Evolutionary conservation across 2,797 vertebrate genomes (phyloP).

Genomic region (Rhinichthys osculus): DNA sequence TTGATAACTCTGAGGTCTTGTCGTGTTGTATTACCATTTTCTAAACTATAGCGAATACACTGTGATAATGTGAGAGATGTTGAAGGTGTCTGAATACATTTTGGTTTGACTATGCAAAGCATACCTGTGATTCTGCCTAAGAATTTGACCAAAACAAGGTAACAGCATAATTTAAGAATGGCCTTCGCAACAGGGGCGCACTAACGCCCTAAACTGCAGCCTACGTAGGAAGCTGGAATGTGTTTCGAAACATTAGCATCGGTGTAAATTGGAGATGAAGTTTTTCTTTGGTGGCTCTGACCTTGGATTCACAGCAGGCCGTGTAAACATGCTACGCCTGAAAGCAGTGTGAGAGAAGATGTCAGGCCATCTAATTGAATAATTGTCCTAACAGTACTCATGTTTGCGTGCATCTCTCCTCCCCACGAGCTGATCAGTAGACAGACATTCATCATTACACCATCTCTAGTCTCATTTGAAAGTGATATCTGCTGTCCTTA

Average conservation of each 20-base stretch:
- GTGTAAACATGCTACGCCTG: constrained; percentile 40
- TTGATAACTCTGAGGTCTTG: too few relatives aligned
- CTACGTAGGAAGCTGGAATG: not conserved
- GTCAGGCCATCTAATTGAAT: constrained; percentile 61
- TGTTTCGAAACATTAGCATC: constrained; percentile 13
- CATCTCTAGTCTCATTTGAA: constrained; percentile 26
- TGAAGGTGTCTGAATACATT: too few relatives aligned
- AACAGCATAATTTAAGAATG: not conserved
- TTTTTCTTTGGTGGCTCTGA: constrained; percentile 32
- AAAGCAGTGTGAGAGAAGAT: constrained; percentile 43
- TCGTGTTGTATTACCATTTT: too few relatives aligned
- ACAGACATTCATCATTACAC: constrained; percentile 45
- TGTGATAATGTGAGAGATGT: too few relatives aligned
- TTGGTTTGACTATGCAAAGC: not conserved
- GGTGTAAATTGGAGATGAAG: constrained; percentile 16
- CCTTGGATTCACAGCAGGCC: constrained; percentile 50
- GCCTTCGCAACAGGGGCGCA: not conserved
- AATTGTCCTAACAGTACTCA: constrained; percentile 43
- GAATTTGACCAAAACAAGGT: not conserved
- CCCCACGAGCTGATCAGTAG: not conserved
- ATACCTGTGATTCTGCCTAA: not conserved
- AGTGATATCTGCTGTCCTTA: not conserved
- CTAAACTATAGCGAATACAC: too few relatives aligned
- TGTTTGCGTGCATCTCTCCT: not conserved
- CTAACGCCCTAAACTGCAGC: not conserved